Evolutionary conservation across 2,797 vertebrate species (phyloP), one percentile per base, ranked within the genome.

Genomic region (Emydoidea blandingii): DNA sequence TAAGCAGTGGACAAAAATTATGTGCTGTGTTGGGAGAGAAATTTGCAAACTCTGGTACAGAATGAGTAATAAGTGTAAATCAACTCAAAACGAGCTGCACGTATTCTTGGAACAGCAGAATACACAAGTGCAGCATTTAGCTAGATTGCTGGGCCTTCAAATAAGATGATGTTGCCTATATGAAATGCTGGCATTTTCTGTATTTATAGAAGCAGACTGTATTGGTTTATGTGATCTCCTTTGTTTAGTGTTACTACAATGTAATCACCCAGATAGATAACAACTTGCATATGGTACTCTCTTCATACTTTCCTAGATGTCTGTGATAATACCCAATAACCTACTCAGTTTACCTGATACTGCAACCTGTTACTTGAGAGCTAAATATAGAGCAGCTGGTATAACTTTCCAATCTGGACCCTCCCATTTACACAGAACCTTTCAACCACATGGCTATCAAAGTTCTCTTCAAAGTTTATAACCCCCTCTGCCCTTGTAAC

Each of bases 51-150:
- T 57, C 76, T 0, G 2, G 79, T 95, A 91, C 85, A 86, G 95
- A 95, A 76, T 87, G 85, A 93, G 78, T 79, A 94, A 94, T 95
- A 87, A 91, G 86, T 81, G 81, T 91, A 93, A 96, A 96, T 96
- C 94, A 90, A 87, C 78, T 91, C 90, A 89, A 96, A 92, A 91
- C 88, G 93, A 85, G 27, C 85, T 4, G 37, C 44, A 86, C 79
- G 90, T 85, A 68, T 93, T 86, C 94, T 89, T 82, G 91, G 93
- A 93, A 89, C 0, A 2, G 89, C 92, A 91, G 87, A 92, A 72
- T 2, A 4, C 85, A 92, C 94, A 91, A 78, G 90, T 2, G 0
- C 84, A 41, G 93, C 0, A 0, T 86, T 94, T 4, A 50, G 84
- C 78, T 94, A 92, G 53, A 0, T 12, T 78, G 91, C 87, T 72